These are phyloP conservation scores for Casuarius casuarius DNA, from an alignment of 2,113 vertebrate species.

Conservation along the genomic window DNA sequence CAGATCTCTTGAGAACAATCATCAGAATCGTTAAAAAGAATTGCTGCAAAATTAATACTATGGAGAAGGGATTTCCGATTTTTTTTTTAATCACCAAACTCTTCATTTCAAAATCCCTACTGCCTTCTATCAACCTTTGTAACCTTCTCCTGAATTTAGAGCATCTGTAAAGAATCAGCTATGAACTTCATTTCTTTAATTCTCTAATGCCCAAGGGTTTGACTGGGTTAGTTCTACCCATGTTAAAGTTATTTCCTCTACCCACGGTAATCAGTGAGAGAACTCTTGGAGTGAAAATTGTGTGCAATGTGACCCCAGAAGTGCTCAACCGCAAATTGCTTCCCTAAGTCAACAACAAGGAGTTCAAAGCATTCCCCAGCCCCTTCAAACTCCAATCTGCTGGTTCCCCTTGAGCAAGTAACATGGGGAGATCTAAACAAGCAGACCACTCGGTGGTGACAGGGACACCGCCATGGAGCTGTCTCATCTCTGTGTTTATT, in stretches of 20 bases:
- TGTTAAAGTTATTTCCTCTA: conserved; percentile 25
- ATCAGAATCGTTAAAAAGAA: conserved; percentile 25
- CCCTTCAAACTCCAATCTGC: background rate
- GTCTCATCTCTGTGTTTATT: background rate
- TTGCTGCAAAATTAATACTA: conserved; percentile 34
- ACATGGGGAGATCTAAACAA: background rate
- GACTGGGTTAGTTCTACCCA: background rate
- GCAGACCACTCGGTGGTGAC: background rate
- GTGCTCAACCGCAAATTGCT: background rate
- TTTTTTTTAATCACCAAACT: background rate
- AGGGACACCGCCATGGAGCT: background rate
- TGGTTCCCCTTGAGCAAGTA: background rate
- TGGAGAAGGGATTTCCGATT: background rate
- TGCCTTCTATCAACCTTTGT: conserved; percentile 21
- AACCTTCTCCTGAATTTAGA: conserved; percentile 24
- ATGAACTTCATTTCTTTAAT: conserved; percentile 9
- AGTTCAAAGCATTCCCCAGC: background rate
- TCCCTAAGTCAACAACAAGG: background rate
- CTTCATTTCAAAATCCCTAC: conserved; percentile 15
- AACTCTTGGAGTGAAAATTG: conserved; percentile 15
- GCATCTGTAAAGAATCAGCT: background rate
- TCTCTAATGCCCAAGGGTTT: background rate
- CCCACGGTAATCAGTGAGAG: conserved; percentile 5
- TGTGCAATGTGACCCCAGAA: background rate
- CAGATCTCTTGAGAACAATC: conserved; percentile 17